Percentiles rank a stretch among this genome's conserved stretches.
Evolutionary conservation across 2,888 invertebrate species (phyloP).

Genomic region (Sclerodermus sp.): DNA sequence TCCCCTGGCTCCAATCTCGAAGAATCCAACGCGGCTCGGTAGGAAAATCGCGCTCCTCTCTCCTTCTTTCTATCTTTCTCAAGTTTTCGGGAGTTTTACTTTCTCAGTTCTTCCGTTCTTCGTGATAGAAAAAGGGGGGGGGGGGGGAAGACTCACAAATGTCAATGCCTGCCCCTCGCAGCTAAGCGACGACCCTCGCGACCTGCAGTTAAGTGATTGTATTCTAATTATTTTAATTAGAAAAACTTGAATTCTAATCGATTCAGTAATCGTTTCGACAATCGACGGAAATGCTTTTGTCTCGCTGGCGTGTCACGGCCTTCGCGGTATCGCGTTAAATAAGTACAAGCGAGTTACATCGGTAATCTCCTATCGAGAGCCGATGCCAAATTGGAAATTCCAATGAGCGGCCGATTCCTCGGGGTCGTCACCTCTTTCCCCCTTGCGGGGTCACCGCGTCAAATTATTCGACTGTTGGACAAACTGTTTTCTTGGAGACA

Average conservation of each 20-base stretch:
- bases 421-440: too few species aligned
- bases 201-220: conserved; percentile 43
- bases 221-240: conserved; percentile 50
- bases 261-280: conserved; percentile 45
- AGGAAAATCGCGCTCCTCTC: too few species aligned
- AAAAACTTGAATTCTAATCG: conserved; percentile 37
- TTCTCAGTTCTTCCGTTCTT: too few species aligned
- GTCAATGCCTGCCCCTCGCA: conserved; percentile 38
- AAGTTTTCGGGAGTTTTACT: too few species aligned
- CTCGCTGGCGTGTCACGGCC: conserved; percentile 20
- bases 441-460: too few species aligned
- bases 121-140: too few species aligned
- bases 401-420: conserved; percentile 16
- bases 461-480: too few species aligned
- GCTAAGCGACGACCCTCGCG: conserved; percentile 42
- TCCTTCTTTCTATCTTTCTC: too few species aligned
- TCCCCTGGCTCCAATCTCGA: too few species aligned
- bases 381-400: conserved; percentile 24
- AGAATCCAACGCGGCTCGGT: too few species aligned
- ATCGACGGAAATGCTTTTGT: conserved; percentile 46
- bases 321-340: conserved; percentile 24
- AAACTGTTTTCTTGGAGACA: too few species aligned
- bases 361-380: conserved; percentile 19
- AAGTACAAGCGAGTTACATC: conserved; percentile 14
- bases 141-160: too few species aligned